A percentile compares a stretch with the other conserved stretches of the same genome.
Conservation (phyloP, 1,140 invertebrate genomes). For the Arctopsyche grandis region DNA sequence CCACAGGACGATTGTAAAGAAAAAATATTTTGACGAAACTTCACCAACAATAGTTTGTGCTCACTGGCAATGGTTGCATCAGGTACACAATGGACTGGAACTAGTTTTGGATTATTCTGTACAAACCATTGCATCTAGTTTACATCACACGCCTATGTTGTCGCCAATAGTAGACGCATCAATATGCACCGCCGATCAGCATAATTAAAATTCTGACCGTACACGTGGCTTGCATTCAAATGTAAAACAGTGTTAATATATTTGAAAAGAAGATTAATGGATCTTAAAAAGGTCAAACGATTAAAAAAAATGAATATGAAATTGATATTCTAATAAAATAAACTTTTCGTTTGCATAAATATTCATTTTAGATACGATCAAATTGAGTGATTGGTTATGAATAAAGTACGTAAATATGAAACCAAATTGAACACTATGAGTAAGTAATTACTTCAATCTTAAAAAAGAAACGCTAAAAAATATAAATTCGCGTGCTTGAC, state of each 20-base stretch:
- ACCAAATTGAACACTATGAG: too few species aligned
- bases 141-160: constrained; percentile 28
- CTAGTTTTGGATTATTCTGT: constrained; percentile 13
- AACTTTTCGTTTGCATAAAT: too few species aligned
- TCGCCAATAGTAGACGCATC: constrained; percentile 28
- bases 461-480: too few species aligned
- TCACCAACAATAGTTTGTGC: neutral
- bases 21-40: constrained; percentile 51
- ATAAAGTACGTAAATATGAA: too few species aligned
- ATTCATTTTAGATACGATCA: too few species aligned
- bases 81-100: constrained; percentile 24
- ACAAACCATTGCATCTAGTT: constrained; percentile 25
- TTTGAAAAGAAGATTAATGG: too few species aligned
- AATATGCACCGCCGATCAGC: constrained; percentile 13
- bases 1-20: constrained; percentile 40
- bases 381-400: too few species aligned
- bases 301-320: too few species aligned
- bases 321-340: too few species aligned
- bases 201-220: constrained; percentile 24
- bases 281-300: too few species aligned
- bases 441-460: too few species aligned
- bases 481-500: neutral
- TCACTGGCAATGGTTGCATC: neutral
- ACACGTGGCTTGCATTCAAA: neutral
- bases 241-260: too few species aligned